phyloP scores from a whole-genome alignment of 2,888 invertebrate species.

The Rhamnusium bicolor region DNA sequence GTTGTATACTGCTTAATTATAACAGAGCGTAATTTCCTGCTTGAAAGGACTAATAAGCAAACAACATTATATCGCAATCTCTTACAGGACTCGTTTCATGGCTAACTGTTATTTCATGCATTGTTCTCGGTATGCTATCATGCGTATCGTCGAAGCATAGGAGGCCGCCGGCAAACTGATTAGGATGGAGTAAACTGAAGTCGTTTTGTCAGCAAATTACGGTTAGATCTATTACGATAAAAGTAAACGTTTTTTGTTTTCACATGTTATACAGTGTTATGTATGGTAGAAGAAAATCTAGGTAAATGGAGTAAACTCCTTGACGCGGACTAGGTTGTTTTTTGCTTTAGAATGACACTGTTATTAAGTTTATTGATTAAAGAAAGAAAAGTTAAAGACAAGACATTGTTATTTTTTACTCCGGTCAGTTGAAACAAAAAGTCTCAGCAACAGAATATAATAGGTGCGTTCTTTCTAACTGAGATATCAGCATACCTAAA shows the following conservation, averaged over 20 bases:
- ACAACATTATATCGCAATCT: slow-evolving; percentile 59
- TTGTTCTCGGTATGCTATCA: slow-evolving; percentile 54
- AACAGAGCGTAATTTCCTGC: slow-evolving; percentile 44
- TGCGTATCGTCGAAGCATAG: slow-evolving; percentile 44
- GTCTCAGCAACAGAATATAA: too few species aligned
- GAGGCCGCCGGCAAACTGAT: slow-evolving; percentile 43
- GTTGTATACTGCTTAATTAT: slow-evolving; percentile 43
- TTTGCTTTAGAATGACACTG: too few species aligned
- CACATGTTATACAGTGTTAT: neutral
- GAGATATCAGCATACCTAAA: too few species aligned
- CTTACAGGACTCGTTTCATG: slow-evolving; percentile 58
- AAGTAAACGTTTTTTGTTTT: slow-evolving; percentile 26
- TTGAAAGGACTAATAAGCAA: slow-evolving; percentile 59
- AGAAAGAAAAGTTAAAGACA: too few species aligned
- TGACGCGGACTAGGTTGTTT: neutral
- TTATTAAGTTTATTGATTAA: too few species aligned
- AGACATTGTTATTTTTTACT: too few species aligned
- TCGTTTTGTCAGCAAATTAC: slow-evolving; percentile 35
- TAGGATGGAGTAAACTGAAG: slow-evolving; percentile 42
- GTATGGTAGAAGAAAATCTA: neutral
- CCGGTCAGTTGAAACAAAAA: too few species aligned
- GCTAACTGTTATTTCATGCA: slow-evolving; percentile 65
- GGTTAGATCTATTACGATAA: slow-evolving; percentile 38
- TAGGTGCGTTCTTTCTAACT: too few species aligned
- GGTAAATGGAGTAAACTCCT: neutral